Evolutionary conservation across 2,113 vertebrate species (phyloP).

Genomic region (Erythrocercus mccallii): DNA sequence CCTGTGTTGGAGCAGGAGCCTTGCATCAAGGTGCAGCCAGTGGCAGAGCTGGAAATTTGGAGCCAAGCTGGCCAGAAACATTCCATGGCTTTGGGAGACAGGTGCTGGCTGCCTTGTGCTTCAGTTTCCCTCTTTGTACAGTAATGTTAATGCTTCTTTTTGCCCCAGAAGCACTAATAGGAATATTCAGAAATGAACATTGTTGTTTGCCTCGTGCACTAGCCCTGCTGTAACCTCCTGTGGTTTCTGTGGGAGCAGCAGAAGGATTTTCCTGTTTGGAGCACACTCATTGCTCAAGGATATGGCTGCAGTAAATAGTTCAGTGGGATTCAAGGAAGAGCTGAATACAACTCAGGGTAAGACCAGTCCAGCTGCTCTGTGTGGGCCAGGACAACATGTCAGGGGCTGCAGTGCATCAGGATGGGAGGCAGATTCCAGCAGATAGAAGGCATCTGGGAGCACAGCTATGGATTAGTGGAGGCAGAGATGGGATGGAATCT

Average conservation of each 20-base stretch:
- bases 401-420: not conserved
- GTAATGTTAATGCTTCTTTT: not conserved
- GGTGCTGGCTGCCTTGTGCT: not conserved
- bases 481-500: not conserved
- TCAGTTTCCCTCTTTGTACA: not conserved
- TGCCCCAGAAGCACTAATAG: not conserved
- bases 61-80: not conserved
- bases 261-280: conserved; percentile 46
- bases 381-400: not conserved
- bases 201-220: not conserved
- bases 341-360: not conserved
- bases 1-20: not conserved
- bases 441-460: not conserved
- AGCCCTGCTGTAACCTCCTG: conserved; percentile 12
- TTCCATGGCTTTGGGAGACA: not conserved
- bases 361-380: not conserved
- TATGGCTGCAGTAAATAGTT: not conserved
- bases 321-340: not conserved
- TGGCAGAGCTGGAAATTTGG: not conserved
- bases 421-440: not conserved
- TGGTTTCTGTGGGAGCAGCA: conserved; percentile 35
- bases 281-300: conserved; percentile 14
- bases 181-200: not conserved
- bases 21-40: not conserved
- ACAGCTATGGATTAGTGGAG: not conserved